Base-by-base conservation (phyloP, 2,113 vertebrate genomes). In the Galbula dea region DNA sequence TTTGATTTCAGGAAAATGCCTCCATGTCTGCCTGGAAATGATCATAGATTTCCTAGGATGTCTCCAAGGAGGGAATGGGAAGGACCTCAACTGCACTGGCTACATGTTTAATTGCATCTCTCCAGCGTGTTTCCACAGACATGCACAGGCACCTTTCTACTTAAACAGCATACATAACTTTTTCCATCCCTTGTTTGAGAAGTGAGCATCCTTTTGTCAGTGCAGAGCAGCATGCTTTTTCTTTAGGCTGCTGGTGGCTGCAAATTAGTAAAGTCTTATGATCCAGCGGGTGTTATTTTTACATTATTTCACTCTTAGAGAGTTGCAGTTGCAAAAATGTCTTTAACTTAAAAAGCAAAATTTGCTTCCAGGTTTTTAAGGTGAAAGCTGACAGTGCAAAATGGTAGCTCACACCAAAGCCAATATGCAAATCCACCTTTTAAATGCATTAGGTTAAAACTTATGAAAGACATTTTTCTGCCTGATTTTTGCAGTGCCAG, bases 131-230 rank as follows among this genome's bases (percentile, higher is more conserved):
- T 90, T 83, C 83, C 49, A 23, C 20, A 91, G 67, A 71, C 86
- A 45, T 57, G 10, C 62, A n/a, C 36, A 23, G 9, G 21, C 75
- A 93, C 72, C 71, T 91, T 83, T 65, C 66, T 76, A 22, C 66
- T 74, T 84, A 69, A 83, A 66, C 1, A 86, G 73, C 46, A 74
- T 12, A 41, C 27, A 7, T 85, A 16, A 72, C 79, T 79, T 95
- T 91, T 91, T 89, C 94, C 86, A 83, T 59, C 30, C 83, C 75
- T 80, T 89, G 14, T 93, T 89, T 88, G 78, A 94, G 81, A 74
- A 84, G 34, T 23, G 39, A 58, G 82, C n/a, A 59, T 79, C 79
- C 67, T 61, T 72, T 27, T 22, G 86, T 76, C 79, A 76, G 12
- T 21, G 75, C 67, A 69, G 63, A 85, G 49, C 4, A 1, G 16